Evolutionary conservation across 2,113 vertebrate genomes (phyloP).

Genomic region (Perca flavescens): DNA sequence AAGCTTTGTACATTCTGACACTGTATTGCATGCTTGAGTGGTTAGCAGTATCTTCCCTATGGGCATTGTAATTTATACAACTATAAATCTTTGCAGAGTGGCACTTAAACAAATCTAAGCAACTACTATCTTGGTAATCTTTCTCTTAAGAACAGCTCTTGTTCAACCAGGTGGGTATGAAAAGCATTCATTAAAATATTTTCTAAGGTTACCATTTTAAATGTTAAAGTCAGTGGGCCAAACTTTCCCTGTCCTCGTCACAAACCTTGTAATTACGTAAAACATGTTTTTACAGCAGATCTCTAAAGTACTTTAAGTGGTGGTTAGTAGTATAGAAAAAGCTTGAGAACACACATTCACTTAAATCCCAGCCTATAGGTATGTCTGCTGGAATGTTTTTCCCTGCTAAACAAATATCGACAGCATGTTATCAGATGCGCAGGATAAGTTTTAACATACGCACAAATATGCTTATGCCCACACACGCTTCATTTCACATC

Average conservation of each 20-base stretch:
- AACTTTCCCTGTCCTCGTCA: conserved; percentile 67
- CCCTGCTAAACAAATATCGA: conserved; percentile 45
- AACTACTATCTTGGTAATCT: conserved; percentile 13
- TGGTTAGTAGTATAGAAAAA: conserved; percentile 54
- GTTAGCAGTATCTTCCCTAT: background rate
- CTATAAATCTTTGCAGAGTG: conserved; percentile 12
- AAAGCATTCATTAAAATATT: conserved; percentile 56
- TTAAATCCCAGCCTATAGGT: conserved; percentile 65
- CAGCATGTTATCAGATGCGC: conserved; percentile 43
- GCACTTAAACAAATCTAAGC: conserved; percentile 9
- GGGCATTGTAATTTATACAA: conserved; percentile 19
- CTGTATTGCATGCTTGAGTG: background rate
- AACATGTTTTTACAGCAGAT: conserved; percentile 75
- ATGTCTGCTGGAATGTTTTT: conserved; percentile 52
- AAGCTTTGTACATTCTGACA: background rate
- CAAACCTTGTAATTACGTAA: conserved; percentile 69
- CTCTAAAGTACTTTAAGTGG: conserved; percentile 64
- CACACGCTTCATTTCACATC: conserved; percentile 32
- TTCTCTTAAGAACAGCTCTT: conserved; percentile 8
- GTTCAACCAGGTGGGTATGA: conserved; percentile 40
- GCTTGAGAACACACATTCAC: conserved; percentile 27
- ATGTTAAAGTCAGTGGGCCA: conserved; percentile 40
- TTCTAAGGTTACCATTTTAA: conserved; percentile 40
- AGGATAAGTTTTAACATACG: conserved; percentile 20
- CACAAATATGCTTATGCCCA: conserved; percentile 8